Evolutionary conservation across 2,888 invertebrate genomes (phyloP).

Genomic region (Zaprionus bogoriensis): DNA sequence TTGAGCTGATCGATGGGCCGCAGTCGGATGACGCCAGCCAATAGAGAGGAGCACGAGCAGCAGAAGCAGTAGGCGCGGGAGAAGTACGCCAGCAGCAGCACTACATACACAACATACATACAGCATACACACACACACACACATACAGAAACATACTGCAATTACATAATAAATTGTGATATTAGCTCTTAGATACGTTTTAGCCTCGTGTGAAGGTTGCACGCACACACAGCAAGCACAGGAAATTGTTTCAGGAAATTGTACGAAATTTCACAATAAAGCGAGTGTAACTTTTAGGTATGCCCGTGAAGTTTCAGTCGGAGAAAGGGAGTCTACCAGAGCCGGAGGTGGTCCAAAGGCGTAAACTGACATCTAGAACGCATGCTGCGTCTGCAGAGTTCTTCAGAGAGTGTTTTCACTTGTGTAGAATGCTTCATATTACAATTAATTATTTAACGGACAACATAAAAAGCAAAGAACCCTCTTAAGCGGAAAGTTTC

Average conservation of each 20-base stretch:
- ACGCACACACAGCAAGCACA: slow-evolving; percentile 37
- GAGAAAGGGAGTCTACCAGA: not conserved
- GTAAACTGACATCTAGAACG: too few relatives aligned
- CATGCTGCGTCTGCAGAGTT: too few relatives aligned
- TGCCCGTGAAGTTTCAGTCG: not conserved
- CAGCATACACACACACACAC: not conserved
- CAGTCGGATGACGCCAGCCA: slow-evolving; percentile 38
- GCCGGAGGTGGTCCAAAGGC: not conserved
- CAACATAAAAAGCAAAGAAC: too few relatives aligned
- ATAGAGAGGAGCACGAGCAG: slow-evolving; percentile 29
- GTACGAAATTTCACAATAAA: slow-evolving; percentile 58
- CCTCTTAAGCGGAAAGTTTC: too few relatives aligned
- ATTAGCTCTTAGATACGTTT: slow-evolving; percentile 81
- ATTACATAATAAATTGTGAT: slow-evolving; percentile 80
- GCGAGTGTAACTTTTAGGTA: slow-evolving; percentile 27
- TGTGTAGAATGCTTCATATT: too few relatives aligned
- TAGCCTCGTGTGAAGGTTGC: slow-evolving; percentile 63
- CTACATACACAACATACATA: too few relatives aligned
- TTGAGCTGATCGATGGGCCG: slow-evolving; percentile 79
- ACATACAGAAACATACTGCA: slow-evolving; percentile 40
- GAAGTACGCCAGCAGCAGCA: not conserved
- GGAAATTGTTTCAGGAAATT: slow-evolving; percentile 42
- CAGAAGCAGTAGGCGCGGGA: not conserved
- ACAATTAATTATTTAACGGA: too few relatives aligned
- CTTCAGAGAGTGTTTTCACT: too few relatives aligned